Evolutionary conservation across 2,888 invertebrate genomes (phyloP).

Genomic region (Odontocerum albicorne): DNA sequence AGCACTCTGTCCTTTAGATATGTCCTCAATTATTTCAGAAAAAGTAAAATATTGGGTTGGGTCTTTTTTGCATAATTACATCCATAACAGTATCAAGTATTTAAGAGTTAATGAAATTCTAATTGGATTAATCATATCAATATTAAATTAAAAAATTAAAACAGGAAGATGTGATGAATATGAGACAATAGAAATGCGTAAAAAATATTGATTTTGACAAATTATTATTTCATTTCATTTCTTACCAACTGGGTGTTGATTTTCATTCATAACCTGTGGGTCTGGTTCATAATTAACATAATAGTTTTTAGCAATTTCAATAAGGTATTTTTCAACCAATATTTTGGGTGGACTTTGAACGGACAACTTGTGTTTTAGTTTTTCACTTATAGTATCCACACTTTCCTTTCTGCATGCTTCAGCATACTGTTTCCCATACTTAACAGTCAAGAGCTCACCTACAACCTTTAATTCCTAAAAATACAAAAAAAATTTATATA

Average conservation of each 20-base stretch:
- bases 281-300: conserved; percentile 95
- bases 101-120: no score
- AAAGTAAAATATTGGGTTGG: no score
- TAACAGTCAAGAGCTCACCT: conserved; percentile 82
- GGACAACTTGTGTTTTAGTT: conserved; percentile 89
- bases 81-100: no score
- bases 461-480: conserved; percentile 72
- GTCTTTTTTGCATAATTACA: no score
- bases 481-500: no score
- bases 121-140: no score
- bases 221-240: no score
- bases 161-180: no score
- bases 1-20: no score
- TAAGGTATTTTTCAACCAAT: conserved; percentile 88
- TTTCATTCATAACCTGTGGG: conserved; percentile 84
- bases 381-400: conserved; percentile 82
- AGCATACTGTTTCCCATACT: conserved; percentile 93
- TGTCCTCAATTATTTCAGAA: no score
- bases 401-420: conserved; percentile 84
- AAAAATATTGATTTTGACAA: background rate
- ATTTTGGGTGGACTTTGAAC: conserved; percentile 95
- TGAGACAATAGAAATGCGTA: no score
- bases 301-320: conserved; percentile 96
- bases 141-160: background rate
- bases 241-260: conserved; percentile 51